Percentiles rank a stretch among this genome's conserved stretches.
Conservation (phyloP, 2,113 vertebrate species). For the Lepisosteus osseus region DNA sequence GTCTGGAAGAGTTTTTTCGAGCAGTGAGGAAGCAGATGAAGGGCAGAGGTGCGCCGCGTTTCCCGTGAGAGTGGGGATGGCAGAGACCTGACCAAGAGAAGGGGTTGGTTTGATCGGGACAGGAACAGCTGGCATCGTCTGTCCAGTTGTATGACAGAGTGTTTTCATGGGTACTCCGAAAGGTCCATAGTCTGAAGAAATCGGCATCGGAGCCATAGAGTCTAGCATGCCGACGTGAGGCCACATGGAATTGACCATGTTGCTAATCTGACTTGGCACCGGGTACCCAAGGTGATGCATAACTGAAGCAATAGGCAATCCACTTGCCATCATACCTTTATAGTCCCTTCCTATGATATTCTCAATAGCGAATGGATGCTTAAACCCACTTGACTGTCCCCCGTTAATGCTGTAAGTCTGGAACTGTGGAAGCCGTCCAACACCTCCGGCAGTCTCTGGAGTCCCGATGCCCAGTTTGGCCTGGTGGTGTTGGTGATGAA, state of each 20-base stretch:
- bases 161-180: constrained; percentile 88
- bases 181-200: constrained; percentile 80
- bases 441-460: constrained; percentile 62
- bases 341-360: constrained; percentile 92
- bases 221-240: constrained; percentile 91
- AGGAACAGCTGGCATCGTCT: constrained; percentile 84
- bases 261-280: constrained; percentile 80
- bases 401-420: constrained; percentile 64
- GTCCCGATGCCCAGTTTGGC: constrained; percentile 58
- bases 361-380: constrained; percentile 91
- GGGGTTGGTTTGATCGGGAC: constrained; percentile 92
- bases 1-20: constrained; percentile 66
- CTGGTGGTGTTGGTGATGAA: constrained; percentile 74
- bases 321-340: constrained; percentile 85
- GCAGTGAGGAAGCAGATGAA: constrained; percentile 51
- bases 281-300: constrained; percentile 95
- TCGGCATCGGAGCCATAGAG: constrained; percentile 70
- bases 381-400: constrained; percentile 72
- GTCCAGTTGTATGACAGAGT: constrained; percentile 77
- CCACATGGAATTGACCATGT: constrained; percentile 89
- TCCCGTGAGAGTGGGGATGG: constrained; percentile 70
- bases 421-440: constrained; percentile 81
- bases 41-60: constrained; percentile 66
- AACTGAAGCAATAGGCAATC: constrained; percentile 86
- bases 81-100: constrained; percentile 67